Evolutionary conservation across 2,113 vertebrate species (phyloP).

Genomic region (Gymnocephalus cernua): DNA sequence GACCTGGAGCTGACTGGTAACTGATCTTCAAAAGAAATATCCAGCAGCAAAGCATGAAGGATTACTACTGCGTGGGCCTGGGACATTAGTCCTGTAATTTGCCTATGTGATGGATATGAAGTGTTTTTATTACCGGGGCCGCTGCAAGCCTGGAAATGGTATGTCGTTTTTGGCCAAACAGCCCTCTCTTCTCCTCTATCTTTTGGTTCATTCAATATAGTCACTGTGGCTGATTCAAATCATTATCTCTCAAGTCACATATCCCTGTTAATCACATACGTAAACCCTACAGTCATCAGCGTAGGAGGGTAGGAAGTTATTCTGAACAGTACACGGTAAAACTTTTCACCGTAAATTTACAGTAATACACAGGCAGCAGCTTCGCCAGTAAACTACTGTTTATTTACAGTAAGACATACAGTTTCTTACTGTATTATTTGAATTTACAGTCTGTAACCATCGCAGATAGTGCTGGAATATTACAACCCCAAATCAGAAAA

Average conservation of each 20-base stretch:
- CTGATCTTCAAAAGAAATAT: constrained; percentile 56
- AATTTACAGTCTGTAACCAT: no score
- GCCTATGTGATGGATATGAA: constrained; percentile 62
- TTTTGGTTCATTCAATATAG: constrained; percentile 31
- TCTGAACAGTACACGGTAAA: neutral
- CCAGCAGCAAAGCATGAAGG: constrained; percentile 45
- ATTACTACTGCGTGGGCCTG: constrained; percentile 39
- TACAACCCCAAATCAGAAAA: no score
- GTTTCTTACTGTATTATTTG: no score
- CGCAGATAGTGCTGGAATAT: no score
- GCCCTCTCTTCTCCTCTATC: neutral
- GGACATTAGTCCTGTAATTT: constrained; percentile 63
- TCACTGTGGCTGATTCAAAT: constrained; percentile 26
- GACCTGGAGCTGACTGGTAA: constrained; percentile 49
- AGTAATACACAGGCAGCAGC: no score
- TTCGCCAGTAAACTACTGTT: no score
- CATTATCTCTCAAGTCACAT: constrained; percentile 9
- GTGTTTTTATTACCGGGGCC: constrained; percentile 39
- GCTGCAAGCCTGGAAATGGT: constrained; percentile 31
- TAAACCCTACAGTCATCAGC: neutral
- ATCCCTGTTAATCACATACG: constrained; percentile 14
- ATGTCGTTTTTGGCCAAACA: constrained; percentile 13
- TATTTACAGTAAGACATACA: no score
- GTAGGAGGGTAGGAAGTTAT: neutral
- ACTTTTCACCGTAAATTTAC: no score